Conservation (phyloP, 1,140 invertebrate genomes). For the Eulimnadia texana region DNA sequence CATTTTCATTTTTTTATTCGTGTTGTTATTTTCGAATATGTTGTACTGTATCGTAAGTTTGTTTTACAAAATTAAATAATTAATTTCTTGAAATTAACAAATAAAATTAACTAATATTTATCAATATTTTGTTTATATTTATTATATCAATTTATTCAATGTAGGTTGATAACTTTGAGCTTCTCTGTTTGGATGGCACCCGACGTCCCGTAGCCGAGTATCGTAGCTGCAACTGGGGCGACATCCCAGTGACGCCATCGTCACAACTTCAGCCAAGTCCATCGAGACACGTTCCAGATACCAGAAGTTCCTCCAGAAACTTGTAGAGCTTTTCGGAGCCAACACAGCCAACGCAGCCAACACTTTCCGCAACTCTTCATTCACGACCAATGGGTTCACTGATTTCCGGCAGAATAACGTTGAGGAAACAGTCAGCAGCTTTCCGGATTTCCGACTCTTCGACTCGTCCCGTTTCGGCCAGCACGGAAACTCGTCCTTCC, state of each 20-base stretch:
- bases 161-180: conserved; percentile 45
- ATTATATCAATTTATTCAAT: too few relatives aligned
- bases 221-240: conserved; percentile 70
- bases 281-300: conserved; percentile 41
- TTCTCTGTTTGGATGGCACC: conserved; percentile 72
- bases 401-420: not conserved
- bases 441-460: conserved; percentile 48
- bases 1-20: conserved; percentile 13
- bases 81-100: conserved; percentile 16
- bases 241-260: conserved; percentile 73
- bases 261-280: conserved; percentile 62
- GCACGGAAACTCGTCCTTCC: conserved; percentile 22
- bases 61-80: conserved; percentile 20
- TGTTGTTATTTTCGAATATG: conserved; percentile 14
- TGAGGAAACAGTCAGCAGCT: not conserved
- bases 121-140: too few relatives aligned
- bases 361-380: not conserved
- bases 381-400: not conserved
- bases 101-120: too few relatives aligned
- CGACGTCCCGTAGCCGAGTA: conserved; percentile 53
- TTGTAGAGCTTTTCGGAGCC: conserved; percentile 31
- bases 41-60: conserved; percentile 40
- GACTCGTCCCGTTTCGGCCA: conserved; percentile 50
- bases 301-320: conserved; percentile 32
- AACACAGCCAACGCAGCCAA: not conserved